Conservation (phyloP, 2,888 invertebrate genomes). For the Pristionchus fissidentatus region DNA sequence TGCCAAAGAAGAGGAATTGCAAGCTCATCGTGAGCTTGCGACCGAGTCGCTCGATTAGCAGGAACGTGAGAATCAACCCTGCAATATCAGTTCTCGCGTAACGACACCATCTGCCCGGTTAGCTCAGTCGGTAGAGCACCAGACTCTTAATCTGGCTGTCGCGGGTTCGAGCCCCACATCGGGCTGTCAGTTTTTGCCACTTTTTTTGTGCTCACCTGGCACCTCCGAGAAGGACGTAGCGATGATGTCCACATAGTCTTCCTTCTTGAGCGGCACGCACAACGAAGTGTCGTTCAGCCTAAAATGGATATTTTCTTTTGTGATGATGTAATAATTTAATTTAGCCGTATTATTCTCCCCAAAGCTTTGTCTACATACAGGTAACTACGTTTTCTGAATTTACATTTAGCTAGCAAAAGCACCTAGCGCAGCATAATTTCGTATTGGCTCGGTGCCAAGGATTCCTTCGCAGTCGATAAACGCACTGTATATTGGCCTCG, state of each 20-base stretch:
- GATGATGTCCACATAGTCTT: conserved; percentile 89
- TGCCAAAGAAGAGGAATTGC: conserved; percentile 87
- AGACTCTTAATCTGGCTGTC: conserved; percentile 65
- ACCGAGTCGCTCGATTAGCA: conserved; percentile 89
- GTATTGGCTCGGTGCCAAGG: too few species aligned
- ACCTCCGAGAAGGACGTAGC: conserved; percentile 95
- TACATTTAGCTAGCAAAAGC: too few species aligned
- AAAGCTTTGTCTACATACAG: too few species aligned
- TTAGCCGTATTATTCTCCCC: too few species aligned
- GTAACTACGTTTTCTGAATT: too few species aligned
- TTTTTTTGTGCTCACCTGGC: conserved; percentile 81
- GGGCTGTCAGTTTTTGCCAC: conserved; percentile 51
- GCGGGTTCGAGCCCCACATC: conserved; percentile 64
- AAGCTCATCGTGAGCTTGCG: conserved; percentile 89
- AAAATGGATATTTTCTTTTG: background rate
- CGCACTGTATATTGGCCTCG: conserved; percentile 4
- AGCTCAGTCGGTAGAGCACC: conserved; percentile 65
- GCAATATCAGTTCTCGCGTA: conserved; percentile 1
- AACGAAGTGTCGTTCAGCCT: conserved; percentile 3
- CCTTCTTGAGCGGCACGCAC: conserved; percentile 25
- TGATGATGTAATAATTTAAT: background rate
- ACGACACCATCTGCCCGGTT: conserved; percentile 56
- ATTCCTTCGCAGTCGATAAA: too few species aligned
- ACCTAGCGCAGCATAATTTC: too few species aligned
- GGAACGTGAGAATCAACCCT: conserved; percentile 89